Conservation (phyloP, 2,888 invertebrate species). For the Mystacides longicornis region DNA sequence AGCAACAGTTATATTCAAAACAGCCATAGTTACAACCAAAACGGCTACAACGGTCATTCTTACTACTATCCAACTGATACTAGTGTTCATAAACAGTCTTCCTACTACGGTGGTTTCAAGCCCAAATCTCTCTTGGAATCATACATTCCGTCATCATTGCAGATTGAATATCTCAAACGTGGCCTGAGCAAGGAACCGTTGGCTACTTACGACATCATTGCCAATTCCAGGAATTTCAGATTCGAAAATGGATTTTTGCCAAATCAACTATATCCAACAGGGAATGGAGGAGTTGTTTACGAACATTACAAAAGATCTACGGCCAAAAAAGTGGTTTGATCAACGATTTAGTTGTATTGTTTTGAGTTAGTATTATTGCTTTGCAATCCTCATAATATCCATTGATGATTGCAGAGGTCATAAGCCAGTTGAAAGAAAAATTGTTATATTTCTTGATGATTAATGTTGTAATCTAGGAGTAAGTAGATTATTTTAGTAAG, state of each 20-base stretch:
- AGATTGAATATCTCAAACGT: constrained; percentile 43
- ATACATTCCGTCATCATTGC: constrained; percentile 52
- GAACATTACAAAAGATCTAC: constrained; percentile 16
- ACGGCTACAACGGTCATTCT: constrained; percentile 30
- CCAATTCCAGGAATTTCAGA: constrained; percentile 36
- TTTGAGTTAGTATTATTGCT: not conserved
- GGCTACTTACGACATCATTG: constrained; percentile 40
- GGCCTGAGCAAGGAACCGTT: constrained; percentile 41
- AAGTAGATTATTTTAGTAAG: too few relatives aligned
- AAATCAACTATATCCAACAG: constrained; percentile 46
- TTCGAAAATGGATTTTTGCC: constrained; percentile 45
- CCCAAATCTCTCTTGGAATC: constrained; percentile 52
- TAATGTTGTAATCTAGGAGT: too few relatives aligned
- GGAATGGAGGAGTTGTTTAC: constrained; percentile 34
- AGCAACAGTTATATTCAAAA: constrained; percentile 30
- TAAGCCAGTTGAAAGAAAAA: too few relatives aligned
- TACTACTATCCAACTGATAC: constrained; percentile 15
- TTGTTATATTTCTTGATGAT: too few relatives aligned
- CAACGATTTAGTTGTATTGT: not conserved
- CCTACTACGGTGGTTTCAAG: constrained; percentile 25
- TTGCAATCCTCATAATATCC: not conserved
- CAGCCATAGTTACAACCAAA: constrained; percentile 29
- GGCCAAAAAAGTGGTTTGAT: not conserved
- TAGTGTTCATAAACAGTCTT: constrained; percentile 6
- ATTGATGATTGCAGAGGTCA: too few relatives aligned